Evolutionary conservation across 2,113 vertebrate species (phyloP).

Genomic region (Lophotis ruficrista): DNA sequence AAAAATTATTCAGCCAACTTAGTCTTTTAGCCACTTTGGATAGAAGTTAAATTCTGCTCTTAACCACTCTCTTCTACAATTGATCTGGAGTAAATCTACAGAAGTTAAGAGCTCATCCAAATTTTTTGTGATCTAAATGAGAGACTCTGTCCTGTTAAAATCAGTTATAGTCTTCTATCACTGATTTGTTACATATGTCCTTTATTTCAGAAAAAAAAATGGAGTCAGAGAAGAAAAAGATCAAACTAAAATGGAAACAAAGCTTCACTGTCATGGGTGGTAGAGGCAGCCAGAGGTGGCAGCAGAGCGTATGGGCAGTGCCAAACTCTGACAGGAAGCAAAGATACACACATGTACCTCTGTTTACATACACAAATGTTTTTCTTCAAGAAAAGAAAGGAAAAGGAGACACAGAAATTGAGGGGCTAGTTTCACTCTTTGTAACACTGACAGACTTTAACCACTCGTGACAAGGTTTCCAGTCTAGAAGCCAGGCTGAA

Average conservation of each 20-base stretch:
- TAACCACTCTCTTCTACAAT: not conserved
- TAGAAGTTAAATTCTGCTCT: not conserved
- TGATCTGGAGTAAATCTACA: not conserved
- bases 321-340: not conserved
- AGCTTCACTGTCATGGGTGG: not conserved
- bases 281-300: not conserved
- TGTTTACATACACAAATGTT: not conserved
- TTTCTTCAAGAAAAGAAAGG: not conserved
- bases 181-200: not conserved
- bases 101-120: not conserved
- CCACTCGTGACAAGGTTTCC: not conserved
- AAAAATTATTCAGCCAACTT: not conserved
- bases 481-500: not conserved
- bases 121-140: not conserved
- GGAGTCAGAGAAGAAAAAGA: not conserved
- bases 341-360: not conserved
- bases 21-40: not conserved
- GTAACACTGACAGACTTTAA: not conserved
- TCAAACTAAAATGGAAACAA: not conserved
- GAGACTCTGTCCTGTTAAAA: not conserved
- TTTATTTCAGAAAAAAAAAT: not conserved
- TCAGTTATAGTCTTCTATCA: not conserved
- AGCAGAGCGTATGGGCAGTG: accelerated
- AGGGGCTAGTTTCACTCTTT: not conserved
- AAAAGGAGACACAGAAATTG: not conserved